Percentiles rank a stretch among this genome's conserved stretches.
These are phyloP conservation scores for Macrostomum lignano DNA, from an alignment of 1,140 invertebrate genomes.

Conservation along the genomic window DNA sequence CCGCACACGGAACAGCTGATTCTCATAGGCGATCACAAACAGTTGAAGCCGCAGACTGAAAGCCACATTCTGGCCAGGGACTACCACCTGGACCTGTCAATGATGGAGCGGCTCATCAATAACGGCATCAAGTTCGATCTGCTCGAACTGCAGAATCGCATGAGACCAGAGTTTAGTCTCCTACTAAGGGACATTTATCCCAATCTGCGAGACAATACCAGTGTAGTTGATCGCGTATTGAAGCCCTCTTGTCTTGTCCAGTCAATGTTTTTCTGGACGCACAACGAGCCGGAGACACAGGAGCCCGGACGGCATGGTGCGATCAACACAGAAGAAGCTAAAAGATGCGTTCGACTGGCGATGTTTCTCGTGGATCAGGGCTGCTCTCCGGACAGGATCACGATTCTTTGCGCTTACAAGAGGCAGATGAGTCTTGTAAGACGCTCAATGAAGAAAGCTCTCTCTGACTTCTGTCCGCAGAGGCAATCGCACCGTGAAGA, in stretches of 20 bases:
- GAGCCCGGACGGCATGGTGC: conserved; percentile 6
- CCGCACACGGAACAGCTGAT: conserved; percentile 3
- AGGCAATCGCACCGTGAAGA: too few relatives aligned
- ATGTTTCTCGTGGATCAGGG: conserved; percentile 7
- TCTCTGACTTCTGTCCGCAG: too few relatives aligned
- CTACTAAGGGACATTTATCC: conserved; percentile 14
- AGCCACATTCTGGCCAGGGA: conserved; percentile 1
- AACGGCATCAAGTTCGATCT: conserved; percentile 2
- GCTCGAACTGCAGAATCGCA: conserved; percentile 5
- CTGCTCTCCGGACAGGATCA: conserved; percentile 5
- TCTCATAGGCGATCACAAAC: conserved; percentile 8
- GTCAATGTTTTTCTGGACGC: conserved; percentile 8
- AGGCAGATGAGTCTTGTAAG: conserved; percentile 8
- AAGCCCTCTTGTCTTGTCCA: too few relatives aligned
- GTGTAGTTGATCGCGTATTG: conserved; percentile 5
- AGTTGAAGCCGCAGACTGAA: conserved; percentile 3
- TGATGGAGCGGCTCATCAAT: conserved; percentile 7
- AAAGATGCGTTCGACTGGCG: background rate
- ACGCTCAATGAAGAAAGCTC: too few relatives aligned
- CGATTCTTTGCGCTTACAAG: conserved; percentile 8
- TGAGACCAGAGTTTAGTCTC: conserved; percentile 6
- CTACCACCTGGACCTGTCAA: conserved; percentile 6
- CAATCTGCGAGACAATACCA: conserved; percentile 9
- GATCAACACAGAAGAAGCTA: conserved; percentile 5
- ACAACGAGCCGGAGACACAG: conserved; percentile 4